Evolutionary conservation across 2,113 vertebrate species (phyloP).

Genomic region (Sorex fumeus): DNA sequence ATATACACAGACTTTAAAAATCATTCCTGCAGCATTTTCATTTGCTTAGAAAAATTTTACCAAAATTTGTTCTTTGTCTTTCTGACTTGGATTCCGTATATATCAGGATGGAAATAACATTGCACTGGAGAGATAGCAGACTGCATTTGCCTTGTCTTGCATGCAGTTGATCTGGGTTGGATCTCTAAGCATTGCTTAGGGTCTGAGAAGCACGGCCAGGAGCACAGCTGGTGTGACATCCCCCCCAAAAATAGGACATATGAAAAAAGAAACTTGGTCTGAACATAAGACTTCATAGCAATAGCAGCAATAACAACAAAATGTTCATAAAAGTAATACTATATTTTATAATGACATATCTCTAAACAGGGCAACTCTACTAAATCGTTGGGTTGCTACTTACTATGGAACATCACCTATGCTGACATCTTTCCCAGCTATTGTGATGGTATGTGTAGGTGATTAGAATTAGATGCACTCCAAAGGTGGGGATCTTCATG

Average conservation of each 20-base stretch:
- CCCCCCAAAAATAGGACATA: background rate
- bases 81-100: too few relatives aligned
- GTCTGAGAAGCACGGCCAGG: too few relatives aligned
- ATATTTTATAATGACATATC: background rate
- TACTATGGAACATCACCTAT: background rate
- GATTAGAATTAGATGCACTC: background rate
- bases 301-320: background rate
- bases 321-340: background rate
- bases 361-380: background rate
- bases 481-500: background rate
- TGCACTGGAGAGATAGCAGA: too few relatives aligned
- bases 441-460: background rate
- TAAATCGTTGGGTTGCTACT: background rate
- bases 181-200: too few relatives aligned
- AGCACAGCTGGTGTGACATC: background rate
- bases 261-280: conserved; percentile 8
- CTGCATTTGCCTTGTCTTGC: too few relatives aligned
- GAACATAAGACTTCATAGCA: background rate
- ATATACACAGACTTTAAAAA: background rate
- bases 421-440: too few relatives aligned
- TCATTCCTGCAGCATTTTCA: conserved; percentile 19
- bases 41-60: background rate
- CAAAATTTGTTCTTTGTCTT: too few relatives aligned
- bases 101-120: too few relatives aligned
- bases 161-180: too few relatives aligned